Evolutionary conservation across 2,888 invertebrate species (phyloP).

Genomic region (Celastrina argiolus): DNA sequence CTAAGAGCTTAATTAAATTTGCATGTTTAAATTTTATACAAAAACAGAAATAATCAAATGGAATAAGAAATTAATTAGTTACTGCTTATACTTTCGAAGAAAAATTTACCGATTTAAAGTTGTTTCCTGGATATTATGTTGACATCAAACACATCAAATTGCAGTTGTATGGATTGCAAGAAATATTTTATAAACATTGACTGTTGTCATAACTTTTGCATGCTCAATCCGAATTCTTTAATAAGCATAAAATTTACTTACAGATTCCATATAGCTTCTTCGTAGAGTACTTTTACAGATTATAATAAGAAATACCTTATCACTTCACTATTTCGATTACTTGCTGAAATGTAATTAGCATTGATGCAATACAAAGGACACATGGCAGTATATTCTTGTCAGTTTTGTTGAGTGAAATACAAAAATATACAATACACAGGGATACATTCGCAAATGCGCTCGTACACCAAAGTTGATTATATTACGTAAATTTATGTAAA

Average conservation of each 20-base stretch:
- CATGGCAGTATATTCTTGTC: neutral
- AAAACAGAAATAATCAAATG: neutral
- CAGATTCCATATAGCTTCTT: neutral
- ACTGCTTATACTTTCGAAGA: neutral
- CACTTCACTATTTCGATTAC: neutral
- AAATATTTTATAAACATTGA: neutral
- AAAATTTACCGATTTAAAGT: neutral
- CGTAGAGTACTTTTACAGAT: neutral
- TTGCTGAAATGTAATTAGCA: neutral
- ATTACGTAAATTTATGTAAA: constrained; percentile 71
- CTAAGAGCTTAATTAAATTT: neutral
- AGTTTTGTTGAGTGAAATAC: constrained; percentile 13
- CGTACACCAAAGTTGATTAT: constrained; percentile 64
- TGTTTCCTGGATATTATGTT: neutral
- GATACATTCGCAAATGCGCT: constrained; percentile 57
- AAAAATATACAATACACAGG: constrained; percentile 26
- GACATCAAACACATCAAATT: neutral
- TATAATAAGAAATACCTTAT: neutral
- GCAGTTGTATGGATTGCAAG: neutral
- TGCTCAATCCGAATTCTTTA: neutral
- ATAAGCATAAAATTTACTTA: neutral
- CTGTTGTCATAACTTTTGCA: neutral
- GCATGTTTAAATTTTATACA: neutral
- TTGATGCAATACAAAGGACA: constrained; percentile 5
- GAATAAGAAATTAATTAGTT: neutral